Percentiles rank a stretch among this genome's conserved stretches.
Conservation (phyloP, 2,888 invertebrate species). For the Caenorhabditis panamensis region DNA sequence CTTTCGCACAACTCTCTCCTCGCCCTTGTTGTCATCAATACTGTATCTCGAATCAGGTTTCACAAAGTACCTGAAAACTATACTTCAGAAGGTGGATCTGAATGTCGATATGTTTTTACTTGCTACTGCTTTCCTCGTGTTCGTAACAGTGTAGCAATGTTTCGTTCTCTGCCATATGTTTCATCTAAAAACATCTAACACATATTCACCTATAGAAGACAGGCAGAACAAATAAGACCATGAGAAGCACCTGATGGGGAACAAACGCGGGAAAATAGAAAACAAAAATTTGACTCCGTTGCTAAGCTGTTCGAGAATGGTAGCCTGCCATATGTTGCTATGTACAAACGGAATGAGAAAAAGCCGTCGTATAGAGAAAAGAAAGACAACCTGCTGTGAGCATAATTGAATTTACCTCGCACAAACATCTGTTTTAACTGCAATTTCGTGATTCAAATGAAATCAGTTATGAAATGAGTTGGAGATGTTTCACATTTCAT, state of each 20-base stretch:
- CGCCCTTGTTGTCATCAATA: constrained; percentile 39
- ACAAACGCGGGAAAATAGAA: background rate
- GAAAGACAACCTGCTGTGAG: background rate
- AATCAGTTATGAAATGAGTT: too few relatives aligned
- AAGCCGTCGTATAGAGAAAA: background rate
- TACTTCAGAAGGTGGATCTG: background rate
- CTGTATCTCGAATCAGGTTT: constrained; percentile 31
- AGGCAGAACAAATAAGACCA: constrained; percentile 18
- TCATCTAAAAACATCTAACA: constrained; percentile 42
- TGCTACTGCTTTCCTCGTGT: constrained; percentile 51
- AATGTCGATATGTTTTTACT: constrained; percentile 27
- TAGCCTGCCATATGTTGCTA: constrained; percentile 21
- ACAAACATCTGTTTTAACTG: constrained; percentile 1
- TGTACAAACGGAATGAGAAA: constrained; percentile 15
- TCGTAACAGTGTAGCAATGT: constrained; percentile 48
- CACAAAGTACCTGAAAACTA: constrained; percentile 44
- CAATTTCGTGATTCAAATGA: too few relatives aligned
- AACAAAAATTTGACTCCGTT: background rate
- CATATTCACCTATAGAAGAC: too few relatives aligned
- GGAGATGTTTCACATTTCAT: too few relatives aligned
- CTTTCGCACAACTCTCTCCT: constrained; percentile 55
- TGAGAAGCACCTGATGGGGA: background rate
- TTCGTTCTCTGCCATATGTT: constrained; percentile 55
- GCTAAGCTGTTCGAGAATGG: constrained; percentile 15
- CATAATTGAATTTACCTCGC: constrained; percentile 8